phyloP scores from a whole-genome alignment of 2,888 invertebrate genomes.

The Drosophila meridionalis region DNA sequence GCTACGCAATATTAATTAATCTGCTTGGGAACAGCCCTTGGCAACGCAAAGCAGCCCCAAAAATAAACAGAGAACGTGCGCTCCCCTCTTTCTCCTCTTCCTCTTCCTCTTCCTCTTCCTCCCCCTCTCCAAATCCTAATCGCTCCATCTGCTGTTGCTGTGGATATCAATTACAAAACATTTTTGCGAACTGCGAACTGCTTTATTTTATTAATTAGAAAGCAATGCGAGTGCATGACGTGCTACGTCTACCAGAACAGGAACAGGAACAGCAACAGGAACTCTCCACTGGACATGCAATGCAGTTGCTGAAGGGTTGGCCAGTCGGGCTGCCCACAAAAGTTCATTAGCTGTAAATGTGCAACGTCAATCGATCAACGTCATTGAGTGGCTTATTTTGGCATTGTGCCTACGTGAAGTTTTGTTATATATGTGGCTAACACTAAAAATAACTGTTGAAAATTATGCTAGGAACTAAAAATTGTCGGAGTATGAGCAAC shows the following conservation, averaged over 20 bases:
- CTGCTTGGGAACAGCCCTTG: constrained; percentile 55
- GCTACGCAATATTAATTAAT: constrained; percentile 52
- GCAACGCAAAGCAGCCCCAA: constrained; percentile 51
- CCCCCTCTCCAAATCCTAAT: constrained; percentile 9
- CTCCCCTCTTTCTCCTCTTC: background rate
- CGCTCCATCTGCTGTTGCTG: constrained; percentile 7
- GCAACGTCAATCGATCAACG: constrained; percentile 64
- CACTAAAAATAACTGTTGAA: background rate
- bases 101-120: background rate
- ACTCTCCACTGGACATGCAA: constrained; percentile 44
- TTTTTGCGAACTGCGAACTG: constrained; percentile 39
- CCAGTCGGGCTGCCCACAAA: constrained; percentile 44
- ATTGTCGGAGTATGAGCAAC: background rate
- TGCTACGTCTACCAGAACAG: constrained; percentile 15
- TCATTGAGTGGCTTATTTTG: constrained; percentile 24
- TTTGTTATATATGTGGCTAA: constrained; percentile 1
- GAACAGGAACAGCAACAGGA: constrained; percentile 16
- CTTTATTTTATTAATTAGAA: constrained; percentile 71
- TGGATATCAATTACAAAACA: constrained; percentile 63
- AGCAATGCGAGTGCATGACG: constrained; percentile 44
- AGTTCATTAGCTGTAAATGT: constrained; percentile 63
- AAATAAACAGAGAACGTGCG: constrained; percentile 17
- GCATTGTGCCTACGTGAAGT: constrained; percentile 20
- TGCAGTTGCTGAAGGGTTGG: constrained; percentile 37
- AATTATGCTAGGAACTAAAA: background rate